Evolutionary conservation across 2,797 vertebrate genomes (phyloP).

Genomic region (Margarornis squamiger): DNA sequence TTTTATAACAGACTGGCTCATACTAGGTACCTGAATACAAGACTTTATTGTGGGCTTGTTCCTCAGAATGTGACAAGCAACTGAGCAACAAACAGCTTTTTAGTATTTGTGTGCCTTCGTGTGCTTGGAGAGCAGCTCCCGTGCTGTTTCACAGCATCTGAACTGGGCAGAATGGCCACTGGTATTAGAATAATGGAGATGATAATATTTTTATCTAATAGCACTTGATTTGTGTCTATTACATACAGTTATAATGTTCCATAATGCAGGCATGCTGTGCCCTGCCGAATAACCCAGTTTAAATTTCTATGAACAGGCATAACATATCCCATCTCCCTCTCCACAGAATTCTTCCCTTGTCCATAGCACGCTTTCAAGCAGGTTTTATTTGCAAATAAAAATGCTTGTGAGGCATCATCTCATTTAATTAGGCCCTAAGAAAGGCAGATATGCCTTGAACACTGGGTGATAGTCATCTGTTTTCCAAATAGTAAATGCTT

Average conservation of each 20-base stretch:
- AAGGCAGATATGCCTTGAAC: slow-evolving; percentile 17
- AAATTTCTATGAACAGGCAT: background rate
- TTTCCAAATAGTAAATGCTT: slow-evolving; percentile 44
- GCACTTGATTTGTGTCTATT: background rate
- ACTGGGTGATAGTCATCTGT: slow-evolving; percentile 22
- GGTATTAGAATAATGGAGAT: background rate
- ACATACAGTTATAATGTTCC: background rate
- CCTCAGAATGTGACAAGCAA: background rate
- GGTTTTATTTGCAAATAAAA: slow-evolving; percentile 59
- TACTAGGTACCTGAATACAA: background rate
- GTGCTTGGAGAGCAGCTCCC: background rate
- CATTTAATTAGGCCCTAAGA: slow-evolving; percentile 36
- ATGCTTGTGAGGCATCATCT: slow-evolving; percentile 11
- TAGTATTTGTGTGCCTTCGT: background rate
- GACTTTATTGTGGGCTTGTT: background rate
- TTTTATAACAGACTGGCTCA: background rate
- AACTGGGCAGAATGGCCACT: background rate
- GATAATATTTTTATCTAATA: background rate
- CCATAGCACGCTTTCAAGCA: slow-evolving; percentile 24
- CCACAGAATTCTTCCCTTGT: background rate
- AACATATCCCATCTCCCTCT: background rate
- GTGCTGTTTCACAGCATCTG: background rate
- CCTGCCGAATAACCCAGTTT: background rate
- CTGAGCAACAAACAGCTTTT: background rate
- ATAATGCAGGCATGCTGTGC: background rate